Conservation (phyloP, 2,797 vertebrate genomes). For the Astyanax mexicanus region DNA sequence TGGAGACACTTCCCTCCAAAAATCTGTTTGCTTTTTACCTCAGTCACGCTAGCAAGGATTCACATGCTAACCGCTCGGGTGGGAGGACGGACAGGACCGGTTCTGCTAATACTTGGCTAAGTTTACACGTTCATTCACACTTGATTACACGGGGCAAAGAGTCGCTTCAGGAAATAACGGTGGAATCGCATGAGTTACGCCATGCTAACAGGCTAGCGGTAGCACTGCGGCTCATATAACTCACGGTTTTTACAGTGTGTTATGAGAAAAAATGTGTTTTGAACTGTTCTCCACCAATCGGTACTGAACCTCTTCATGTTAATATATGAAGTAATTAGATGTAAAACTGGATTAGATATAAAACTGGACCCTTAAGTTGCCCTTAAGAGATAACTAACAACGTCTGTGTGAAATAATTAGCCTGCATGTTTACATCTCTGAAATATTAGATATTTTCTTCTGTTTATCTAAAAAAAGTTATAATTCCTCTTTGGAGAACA, state of each 20-base stretch:
- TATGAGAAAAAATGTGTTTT: neutral
- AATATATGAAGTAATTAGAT: too few relatives aligned
- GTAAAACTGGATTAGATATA: too few relatives aligned
- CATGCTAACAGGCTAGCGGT: neutral
- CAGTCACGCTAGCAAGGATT: slow-evolving; percentile 69
- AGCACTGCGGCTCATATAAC: neutral
- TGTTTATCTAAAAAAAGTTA: too few relatives aligned
- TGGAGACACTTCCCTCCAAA: slow-evolving; percentile 64
- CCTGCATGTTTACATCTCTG: too few relatives aligned
- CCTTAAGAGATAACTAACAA: too few relatives aligned
- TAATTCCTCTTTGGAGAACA: too few relatives aligned
- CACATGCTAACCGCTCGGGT: slow-evolving; percentile 67
- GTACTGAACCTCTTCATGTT: neutral
- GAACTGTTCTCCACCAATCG: neutral
- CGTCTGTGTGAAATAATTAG: too few relatives aligned
- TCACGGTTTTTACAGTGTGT: neutral
- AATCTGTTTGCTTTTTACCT: slow-evolving; percentile 72
- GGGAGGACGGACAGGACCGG: slow-evolving; percentile 64
- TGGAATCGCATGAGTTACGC: slow-evolving; percentile 12
- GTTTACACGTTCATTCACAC: slow-evolving; percentile 85
- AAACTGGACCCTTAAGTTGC: too few relatives aligned
- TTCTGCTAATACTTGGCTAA: slow-evolving; percentile 79
- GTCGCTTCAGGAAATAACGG: slow-evolving; percentile 56
- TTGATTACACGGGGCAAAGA: slow-evolving; percentile 71
- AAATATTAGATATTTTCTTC: too few relatives aligned